Base-by-base conservation (phyloP, 2,113 vertebrate species). In the Lophotis ruficrista region DNA sequence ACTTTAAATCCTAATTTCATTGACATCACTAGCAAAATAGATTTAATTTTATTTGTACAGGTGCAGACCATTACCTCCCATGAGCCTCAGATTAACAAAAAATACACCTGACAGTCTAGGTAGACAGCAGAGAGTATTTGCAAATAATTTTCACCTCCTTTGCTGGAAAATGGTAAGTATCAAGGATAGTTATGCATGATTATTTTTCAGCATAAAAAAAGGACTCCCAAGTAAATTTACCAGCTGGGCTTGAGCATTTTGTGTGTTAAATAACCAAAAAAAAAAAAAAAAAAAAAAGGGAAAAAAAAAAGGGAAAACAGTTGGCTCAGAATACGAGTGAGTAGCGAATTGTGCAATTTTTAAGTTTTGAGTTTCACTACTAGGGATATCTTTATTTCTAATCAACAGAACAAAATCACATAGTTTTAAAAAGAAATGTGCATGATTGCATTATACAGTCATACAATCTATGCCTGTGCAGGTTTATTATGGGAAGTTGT, bases 371-470 rank as follows among this genome's bases (percentile, higher is more conserved):
- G 27, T 71, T 80, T 94, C 20, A 56, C 27, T 57, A 51, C 13
- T 62, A 93, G 87, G 64, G 51, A 51, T 83, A 77, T 54, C 48
- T 70, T 78, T 85, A 65, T 94, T 96, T 57, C 35, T 71, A 90
- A 95, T 87, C 72, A 97, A 91, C 13, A 77, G 90, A 76, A 84
- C 18, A 96, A 95, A 97, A 78, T 30, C 57, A 47, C 65, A 75
- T 48, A 77, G 41, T 90, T 89, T 75, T 94, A 84, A 87, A 70
- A 91, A 95, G 50, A 95, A 95, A 83, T 83, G 83, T 68, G 13
- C 15, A 37, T 96, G 93, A 96, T 96, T 96, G 35, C 93, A 93
- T 97, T 96, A 97, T 94, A n/a, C 76, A 76, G 66, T 53, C 33
- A 70, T 9, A 80, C 48, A 90, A 22, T 77, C 83, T 62, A 51